Conservation (phyloP, 2,113 vertebrate genomes). For the Andinoacara biseriatus region DNA sequence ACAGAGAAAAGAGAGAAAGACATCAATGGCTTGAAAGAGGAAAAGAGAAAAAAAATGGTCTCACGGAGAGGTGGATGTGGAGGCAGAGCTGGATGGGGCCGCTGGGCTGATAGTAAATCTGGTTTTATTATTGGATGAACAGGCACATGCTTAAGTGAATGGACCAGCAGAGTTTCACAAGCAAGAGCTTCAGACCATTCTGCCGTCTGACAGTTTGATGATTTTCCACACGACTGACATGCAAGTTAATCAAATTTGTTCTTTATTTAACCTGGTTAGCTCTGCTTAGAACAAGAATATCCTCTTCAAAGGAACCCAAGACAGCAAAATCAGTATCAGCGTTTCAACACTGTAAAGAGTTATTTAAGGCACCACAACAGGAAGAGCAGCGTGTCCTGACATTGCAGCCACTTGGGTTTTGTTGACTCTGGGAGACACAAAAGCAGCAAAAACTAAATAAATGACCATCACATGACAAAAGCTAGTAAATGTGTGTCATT, state of each 20-base stretch:
- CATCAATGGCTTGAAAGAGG: slow-evolving; percentile 36
- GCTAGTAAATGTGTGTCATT: slow-evolving; percentile 48
- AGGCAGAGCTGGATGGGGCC: slow-evolving; percentile 12
- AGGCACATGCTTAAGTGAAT: slow-evolving; percentile 29
- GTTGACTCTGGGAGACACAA: slow-evolving; percentile 13
- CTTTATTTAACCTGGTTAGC: slow-evolving; percentile 4
- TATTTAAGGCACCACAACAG: not conserved
- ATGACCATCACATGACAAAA: slow-evolving; percentile 31
- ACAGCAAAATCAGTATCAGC: not conserved
- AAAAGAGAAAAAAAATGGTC: not conserved
- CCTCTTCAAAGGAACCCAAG: not conserved
- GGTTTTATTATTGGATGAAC: slow-evolving; percentile 49
- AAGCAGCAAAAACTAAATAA: slow-evolving; percentile 19
- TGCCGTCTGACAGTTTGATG: slow-evolving; percentile 3
- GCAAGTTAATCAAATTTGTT: slow-evolving; percentile 34
- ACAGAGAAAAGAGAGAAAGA: slow-evolving; percentile 28
- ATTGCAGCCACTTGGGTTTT: not conserved
- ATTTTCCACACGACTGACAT: slow-evolving; percentile 22
- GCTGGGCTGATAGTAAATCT: slow-evolving; percentile 56
- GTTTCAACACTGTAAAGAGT: not conserved
- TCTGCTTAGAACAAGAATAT: not conserved
- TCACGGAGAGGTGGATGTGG: slow-evolving; percentile 13
- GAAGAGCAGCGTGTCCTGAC: not conserved
- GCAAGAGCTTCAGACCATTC: not conserved
- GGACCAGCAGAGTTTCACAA: not conserved